Base-by-base conservation (phyloP, 2,888 invertebrate species). In the Dione juno region DNA sequence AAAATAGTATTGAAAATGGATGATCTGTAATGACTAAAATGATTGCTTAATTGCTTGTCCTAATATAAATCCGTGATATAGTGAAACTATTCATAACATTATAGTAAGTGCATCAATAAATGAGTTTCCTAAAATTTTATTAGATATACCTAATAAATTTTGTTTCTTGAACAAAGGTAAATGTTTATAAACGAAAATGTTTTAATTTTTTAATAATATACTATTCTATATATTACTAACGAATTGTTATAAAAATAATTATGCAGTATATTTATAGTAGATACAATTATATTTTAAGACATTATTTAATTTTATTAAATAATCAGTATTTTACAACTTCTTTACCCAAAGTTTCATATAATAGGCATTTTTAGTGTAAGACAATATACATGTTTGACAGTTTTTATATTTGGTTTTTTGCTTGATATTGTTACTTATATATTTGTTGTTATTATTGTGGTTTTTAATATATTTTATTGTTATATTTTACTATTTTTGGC, bases 291-390 rank as follows among this genome's bases (percentile, higher is more conserved):
- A 2, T 28, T 28, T 28, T 28, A 28, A 28, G 28, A 28, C 5
- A 28, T 28, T 28, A 5, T 28, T 3, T 5, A n/a, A 28, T 28
- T 28, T 28, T 28, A 28, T 43, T 43, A 0, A 43, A 21, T 54
- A 10, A 28, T 61, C 61, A 61, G 61, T 61, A 61, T 61, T 61
- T 45, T 43, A n/a, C 43, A 0, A 43, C 14, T 54, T 57, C n/a
- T 57, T 37, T 57, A 57, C 14, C 28, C 14, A 43, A 28, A 43
- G 14, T 28, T 28, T 11, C 14, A n/a, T 43, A 45, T 45, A 61
- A 45, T n/a, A 28, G 28, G 61, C 43, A 45, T 61, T 61, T 45
- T 61, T 45, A 45, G 43, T 61, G 1, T 61, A 45, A 45, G 43
- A n/a, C 21, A 43, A 61, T 59, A 8, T 41, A 9, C 13, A 41